Conservation (phyloP, 2,113 vertebrate genomes). For the Eupsittula cactorum region DNA sequence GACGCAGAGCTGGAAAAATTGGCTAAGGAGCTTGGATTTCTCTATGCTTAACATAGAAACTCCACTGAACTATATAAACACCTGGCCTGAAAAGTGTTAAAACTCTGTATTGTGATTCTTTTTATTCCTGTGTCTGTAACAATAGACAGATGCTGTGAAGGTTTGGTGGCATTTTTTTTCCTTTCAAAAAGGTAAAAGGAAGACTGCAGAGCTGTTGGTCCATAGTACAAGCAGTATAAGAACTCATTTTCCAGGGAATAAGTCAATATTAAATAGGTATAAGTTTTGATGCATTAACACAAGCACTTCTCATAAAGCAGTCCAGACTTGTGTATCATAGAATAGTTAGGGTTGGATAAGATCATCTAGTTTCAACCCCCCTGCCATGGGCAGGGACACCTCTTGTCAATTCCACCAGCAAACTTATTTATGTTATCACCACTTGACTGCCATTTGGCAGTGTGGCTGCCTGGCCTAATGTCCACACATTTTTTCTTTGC, state of each 20-base stretch:
- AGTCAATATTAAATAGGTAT: not conserved
- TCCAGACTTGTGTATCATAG: not conserved
- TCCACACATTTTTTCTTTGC: not conserved
- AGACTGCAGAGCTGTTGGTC: not conserved
- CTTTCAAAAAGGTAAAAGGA: conserved; percentile 36
- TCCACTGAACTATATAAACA: not conserved
- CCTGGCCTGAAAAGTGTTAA: not conserved
- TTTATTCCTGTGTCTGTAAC: not conserved
- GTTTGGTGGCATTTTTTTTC: not conserved
- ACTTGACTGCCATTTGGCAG: not conserved
- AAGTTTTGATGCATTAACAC: not conserved
- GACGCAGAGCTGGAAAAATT: not conserved
- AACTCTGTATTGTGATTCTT: not conserved
- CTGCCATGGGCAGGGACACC: no score
- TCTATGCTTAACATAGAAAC: not conserved
- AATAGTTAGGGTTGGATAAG: no score
- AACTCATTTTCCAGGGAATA: conserved; percentile 44
- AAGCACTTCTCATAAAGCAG: not conserved
- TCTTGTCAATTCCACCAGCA: not conserved
- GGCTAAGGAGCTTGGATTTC: not conserved
- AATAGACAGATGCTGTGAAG: not conserved
- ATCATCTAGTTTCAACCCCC: no score
- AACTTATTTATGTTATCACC: not conserved
- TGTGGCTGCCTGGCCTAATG: not conserved
- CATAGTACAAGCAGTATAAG: not conserved